phyloP scores from a whole-genome alignment of 2,797 vertebrate genomes.

The Melanotaenia nigrans region DNA sequence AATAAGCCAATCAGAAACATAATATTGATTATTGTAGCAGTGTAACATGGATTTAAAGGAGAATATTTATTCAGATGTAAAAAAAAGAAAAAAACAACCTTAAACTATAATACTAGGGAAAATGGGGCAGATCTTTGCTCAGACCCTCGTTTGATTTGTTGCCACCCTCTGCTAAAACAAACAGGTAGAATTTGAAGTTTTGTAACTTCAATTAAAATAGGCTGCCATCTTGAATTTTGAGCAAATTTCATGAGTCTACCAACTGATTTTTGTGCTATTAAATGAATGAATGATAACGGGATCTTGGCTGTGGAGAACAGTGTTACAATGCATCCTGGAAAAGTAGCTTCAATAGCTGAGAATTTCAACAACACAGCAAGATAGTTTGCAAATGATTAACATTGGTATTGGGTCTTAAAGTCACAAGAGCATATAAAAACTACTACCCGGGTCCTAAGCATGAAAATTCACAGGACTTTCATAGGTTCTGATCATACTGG shows the following conservation, averaged over 20 bases:
- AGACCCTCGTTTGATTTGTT: background rate
- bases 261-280: background rate
- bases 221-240: background rate
- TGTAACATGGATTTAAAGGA: background rate
- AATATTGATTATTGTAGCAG: too few species aligned
- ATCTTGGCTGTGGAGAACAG: background rate
- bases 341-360: background rate
- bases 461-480: background rate
- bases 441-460: background rate
- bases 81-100: too few species aligned
- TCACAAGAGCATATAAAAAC: background rate
- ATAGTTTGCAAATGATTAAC: background rate
- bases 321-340: background rate
- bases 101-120: too few species aligned
- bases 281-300: background rate
- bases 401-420: background rate
- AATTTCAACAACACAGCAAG: background rate
- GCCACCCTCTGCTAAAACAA: too few species aligned
- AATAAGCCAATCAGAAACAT: too few species aligned
- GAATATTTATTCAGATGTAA: too few species aligned
- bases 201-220: too few species aligned
- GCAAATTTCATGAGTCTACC: slow-evolving; percentile 1
- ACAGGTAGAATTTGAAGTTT: too few species aligned
- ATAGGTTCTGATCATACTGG: background rate
- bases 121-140: background rate